Evolutionary conservation across 2,797 vertebrate species (phyloP), one percentile per base, ranked within the genome.

Genomic region (Danio aesculapii): DNA sequence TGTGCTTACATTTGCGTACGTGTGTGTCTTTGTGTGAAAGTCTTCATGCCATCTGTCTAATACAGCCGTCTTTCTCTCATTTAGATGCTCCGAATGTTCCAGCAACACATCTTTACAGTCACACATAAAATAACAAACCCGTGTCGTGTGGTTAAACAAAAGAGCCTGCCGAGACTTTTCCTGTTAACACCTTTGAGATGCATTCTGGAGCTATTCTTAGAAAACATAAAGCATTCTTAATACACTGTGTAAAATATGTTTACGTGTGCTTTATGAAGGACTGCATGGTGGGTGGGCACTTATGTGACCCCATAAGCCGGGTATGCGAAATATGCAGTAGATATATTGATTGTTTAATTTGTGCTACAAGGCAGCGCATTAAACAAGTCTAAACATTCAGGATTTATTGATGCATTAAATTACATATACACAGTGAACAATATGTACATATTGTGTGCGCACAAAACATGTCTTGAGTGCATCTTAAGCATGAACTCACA

Each of bases 71-170:
- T 21, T 19, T 14, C 87, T 91, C 90, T 90, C 83, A 53, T 79
- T 91, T 90, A 90, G 87, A 59, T 87, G 89, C 89, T 92, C 87
- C 75, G 74, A 55, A 87, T 86, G 89, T 90, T 92, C 90, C 90
- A 90, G 84, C 85, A 83, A 83, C 86, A 89, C 84, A 87, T 89
- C 88, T 89, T 66, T 83, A 86, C 88, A 91, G 88, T 91, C 89
- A 84, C 86, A 80, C 86, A 89, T 89, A 92, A 87, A 93, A 93
- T 92, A 95, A 93, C 92, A 93, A 91, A 88, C 84, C 79, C 69
- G 41, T 81, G 58, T 77, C 83, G 77, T 87, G 73, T 59, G 85
- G 88, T 81, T 88, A 91, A 91, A 93, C 91, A 92, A 90, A 91
- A 58, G 72, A 85, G 77, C 47, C 89, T 88, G 88, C 86, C 85